phyloP scores from a whole-genome alignment of 2,113 vertebrate genomes.

The Onychorhynchus coronatus region DNA sequence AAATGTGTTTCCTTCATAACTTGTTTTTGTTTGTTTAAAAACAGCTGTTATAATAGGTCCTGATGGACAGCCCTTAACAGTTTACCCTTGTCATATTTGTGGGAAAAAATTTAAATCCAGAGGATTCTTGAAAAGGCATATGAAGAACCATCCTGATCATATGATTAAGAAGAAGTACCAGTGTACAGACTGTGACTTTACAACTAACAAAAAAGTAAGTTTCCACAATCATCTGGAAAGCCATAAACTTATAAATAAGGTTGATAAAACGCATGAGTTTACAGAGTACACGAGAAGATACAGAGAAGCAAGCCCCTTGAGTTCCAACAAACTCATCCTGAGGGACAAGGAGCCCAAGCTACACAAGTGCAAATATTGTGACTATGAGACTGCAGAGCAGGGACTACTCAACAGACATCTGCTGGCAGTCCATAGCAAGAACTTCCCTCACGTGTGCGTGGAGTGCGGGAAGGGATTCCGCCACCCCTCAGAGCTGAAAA shows the following conservation, averaged over 20 bases:
- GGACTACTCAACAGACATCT: slow-evolving; percentile 95
- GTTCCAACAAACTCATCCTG: slow-evolving; percentile 96
- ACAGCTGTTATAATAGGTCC: slow-evolving; percentile 98
- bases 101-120: slow-evolving; percentile 99
- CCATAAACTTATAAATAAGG: slow-evolving; percentile 94
- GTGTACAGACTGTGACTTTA: slow-evolving; percentile 98
- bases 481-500: slow-evolving; percentile 97
- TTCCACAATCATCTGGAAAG: slow-evolving; percentile 99
- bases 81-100: slow-evolving; percentile 98
- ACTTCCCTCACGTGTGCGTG: slow-evolving; percentile 96
- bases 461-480: slow-evolving; percentile 98
- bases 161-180: slow-evolving; percentile 98
- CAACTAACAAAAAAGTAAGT: slow-evolving; percentile 98
- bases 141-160: slow-evolving; percentile 99
- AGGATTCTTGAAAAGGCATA: slow-evolving; percentile 97
- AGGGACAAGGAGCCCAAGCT: slow-evolving; percentile 94
- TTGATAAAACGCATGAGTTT: slow-evolving; percentile 84
- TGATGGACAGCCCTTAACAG: slow-evolving; percentile 95
- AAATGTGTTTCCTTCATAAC: slow-evolving; percentile 42
- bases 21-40: slow-evolving; percentile 66
- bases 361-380: slow-evolving; percentile 98
- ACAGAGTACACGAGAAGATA: slow-evolving; percentile 93
- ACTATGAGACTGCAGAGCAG: slow-evolving; percentile 97
- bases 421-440: slow-evolving; percentile 95
- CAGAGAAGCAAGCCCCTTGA: slow-evolving; percentile 92